phyloP scores from a whole-genome alignment of 2,888 invertebrate genomes.

The Pediacus dermestoides region DNA sequence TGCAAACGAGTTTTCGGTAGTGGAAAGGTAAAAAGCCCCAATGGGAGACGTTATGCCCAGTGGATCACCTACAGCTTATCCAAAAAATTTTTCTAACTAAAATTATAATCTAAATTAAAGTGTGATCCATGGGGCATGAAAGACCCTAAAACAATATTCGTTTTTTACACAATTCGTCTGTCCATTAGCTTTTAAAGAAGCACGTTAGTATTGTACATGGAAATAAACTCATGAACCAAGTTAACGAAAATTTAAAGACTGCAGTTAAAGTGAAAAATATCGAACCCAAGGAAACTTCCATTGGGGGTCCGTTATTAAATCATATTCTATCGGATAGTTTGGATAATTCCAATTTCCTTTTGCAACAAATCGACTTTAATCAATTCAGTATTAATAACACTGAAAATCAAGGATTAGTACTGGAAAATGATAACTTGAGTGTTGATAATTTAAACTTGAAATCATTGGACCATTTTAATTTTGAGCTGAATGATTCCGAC shows the following conservation, averaged over 20 bases:
- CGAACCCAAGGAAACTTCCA: slow-evolving; percentile 25
- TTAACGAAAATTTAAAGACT: slow-evolving; percentile 3
- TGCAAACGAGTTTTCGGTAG: slow-evolving; percentile 37
- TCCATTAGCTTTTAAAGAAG: slow-evolving; percentile 16
- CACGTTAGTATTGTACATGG: slow-evolving; percentile 32
- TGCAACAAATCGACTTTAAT: slow-evolving; percentile 31
- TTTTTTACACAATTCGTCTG: no score
- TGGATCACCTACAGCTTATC: slow-evolving; percentile 3
- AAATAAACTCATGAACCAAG: slow-evolving; percentile 7
- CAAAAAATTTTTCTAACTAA: no score
- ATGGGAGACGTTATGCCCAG: not conserved
- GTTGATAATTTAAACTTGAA: slow-evolving; percentile 36
- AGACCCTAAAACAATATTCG: no score
- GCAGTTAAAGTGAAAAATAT: slow-evolving; percentile 2
- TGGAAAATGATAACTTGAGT: slow-evolving; percentile 38
- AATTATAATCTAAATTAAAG: no score
- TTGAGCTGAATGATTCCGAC: slow-evolving; percentile 34
- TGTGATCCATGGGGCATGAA: no score
- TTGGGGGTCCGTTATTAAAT: slow-evolving; percentile 42
- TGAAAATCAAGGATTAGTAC: slow-evolving; percentile 32
- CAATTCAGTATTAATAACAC: slow-evolving; percentile 30
- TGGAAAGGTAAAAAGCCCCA: slow-evolving; percentile 26
- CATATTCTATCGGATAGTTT: slow-evolving; percentile 38
- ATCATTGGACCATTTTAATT: slow-evolving; percentile 40
- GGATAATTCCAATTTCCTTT: slow-evolving; percentile 37